Evolutionary conservation across 2,888 invertebrate species (phyloP), one percentile per base, ranked within the genome.

Genomic region (Polylopha cassiicola): DNA sequence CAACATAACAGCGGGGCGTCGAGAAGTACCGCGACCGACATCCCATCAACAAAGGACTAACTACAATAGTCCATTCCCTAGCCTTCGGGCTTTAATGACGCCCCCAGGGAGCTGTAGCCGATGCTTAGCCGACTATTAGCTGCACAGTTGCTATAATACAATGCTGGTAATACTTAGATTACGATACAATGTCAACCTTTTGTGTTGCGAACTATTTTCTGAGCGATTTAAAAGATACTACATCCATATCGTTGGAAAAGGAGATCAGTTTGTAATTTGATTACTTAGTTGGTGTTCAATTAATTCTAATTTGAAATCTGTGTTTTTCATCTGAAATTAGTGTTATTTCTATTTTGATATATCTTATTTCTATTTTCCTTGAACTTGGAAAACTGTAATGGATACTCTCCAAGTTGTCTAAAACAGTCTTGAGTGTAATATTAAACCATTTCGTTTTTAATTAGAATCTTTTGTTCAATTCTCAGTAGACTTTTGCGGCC

Each of bases 1-100:
- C 21, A 34, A 18, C 47, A 57, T 65, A 71, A 70, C 69, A 66
- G 65, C 55, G 51, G 69, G 51, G 50, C 51, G 21, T 47, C 39
- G 49, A 39, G 48, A 48, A 47, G 51, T 53, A 57, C 58, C 37
- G 53, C 54, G 64, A 57, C 67, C 68, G 53, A 71, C 63, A 66
- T 65, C 55, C 53, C 30, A 43, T 45, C 55, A 50, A 65, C 68
- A 65, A 65, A 65, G 62, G 30, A n/a, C n/a, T n/a, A 67, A 67
- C 60, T 56, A 65, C 65, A 64, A 60, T 61, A 62, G 51, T 64
- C 59, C 61, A 65, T 73, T 74, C 69, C 58, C 61, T 64, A 69
- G 55, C 70, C 67, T 70, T 65, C 65, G n/a, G n/a, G n/a, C n/a
- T 55, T 46, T 47, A 49, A 36, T 20, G 44, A 18, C 36, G 24